phyloP scores from a whole-genome alignment of 2,113 vertebrate genomes.

The Dicentrarchus labrax region DNA sequence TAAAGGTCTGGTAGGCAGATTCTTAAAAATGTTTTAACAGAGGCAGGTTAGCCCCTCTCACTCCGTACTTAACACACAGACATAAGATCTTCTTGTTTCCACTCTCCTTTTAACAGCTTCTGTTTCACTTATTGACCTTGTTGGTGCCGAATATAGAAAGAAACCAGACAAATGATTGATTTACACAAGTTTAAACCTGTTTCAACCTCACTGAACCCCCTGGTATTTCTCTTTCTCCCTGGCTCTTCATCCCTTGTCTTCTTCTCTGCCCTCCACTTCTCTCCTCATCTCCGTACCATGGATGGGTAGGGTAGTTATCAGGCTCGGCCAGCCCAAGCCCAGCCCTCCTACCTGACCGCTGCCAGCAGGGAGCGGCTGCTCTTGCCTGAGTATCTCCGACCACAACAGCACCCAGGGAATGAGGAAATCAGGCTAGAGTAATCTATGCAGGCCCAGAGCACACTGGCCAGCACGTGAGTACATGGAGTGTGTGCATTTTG shows the following conservation, averaged over 20 bases:
- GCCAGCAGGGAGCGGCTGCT: conserved; percentile 90
- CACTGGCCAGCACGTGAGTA: conserved; percentile 52
- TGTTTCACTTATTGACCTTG: not conserved
- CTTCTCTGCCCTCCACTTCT: conserved; percentile 7
- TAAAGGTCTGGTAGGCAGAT: too few species aligned
- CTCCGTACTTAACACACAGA: not conserved
- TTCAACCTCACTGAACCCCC: not conserved
- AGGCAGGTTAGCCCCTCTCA: too few species aligned
- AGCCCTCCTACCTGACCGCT: conserved; percentile 89
- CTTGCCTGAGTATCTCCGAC: conserved; percentile 94
- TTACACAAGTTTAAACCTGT: not conserved
- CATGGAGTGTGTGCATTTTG: conserved; percentile 29
- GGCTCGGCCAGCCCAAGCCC: conserved; percentile 74
- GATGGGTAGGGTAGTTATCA: conserved; percentile 77
- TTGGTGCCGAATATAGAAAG: not conserved
- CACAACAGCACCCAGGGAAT: conserved; percentile 94
- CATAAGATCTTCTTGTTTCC: not conserved
- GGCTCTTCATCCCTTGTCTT: conserved; percentile 12
- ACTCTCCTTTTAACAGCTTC: not conserved
- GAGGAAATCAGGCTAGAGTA: conserved; percentile 97
- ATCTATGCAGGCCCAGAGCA: conserved; percentile 89
- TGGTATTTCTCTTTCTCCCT: not conserved
- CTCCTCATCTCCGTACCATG: conserved; percentile 43
- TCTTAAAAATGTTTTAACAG: too few species aligned
- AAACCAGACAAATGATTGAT: not conserved